Percentiles rank a stretch among this genome's conserved stretches.
These are phyloP conservation scores for Litoditis marina DNA, from an alignment of 2,888 invertebrate species.

Conservation along the genomic window DNA sequence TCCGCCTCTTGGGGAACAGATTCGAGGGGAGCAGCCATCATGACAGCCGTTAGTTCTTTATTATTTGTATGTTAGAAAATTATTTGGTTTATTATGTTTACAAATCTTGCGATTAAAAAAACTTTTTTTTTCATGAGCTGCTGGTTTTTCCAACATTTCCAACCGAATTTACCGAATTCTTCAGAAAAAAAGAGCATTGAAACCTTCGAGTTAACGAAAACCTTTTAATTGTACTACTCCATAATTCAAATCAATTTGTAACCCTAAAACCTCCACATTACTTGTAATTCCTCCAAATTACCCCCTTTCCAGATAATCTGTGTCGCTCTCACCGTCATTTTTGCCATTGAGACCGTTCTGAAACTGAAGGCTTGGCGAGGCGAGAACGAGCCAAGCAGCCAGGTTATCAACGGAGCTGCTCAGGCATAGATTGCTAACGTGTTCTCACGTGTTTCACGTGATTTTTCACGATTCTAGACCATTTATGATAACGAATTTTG, in stretches of 20 bases:
- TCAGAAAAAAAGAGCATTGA: too few relatives aligned
- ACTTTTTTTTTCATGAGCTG: slow-evolving; percentile 44
- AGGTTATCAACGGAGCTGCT: slow-evolving; percentile 10
- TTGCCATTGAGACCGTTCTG: slow-evolving; percentile 57
- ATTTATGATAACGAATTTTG: too few relatives aligned
- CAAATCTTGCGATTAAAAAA: neutral
- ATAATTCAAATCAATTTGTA: too few relatives aligned
- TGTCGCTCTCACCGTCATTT: slow-evolving; percentile 56
- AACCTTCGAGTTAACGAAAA: too few relatives aligned
- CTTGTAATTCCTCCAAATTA: too few relatives aligned
- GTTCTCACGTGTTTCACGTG: too few relatives aligned
- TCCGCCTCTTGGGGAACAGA: slow-evolving; percentile 58
- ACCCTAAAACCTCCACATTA: too few relatives aligned
- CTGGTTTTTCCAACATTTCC: slow-evolving; percentile 51
- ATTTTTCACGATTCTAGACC: too few relatives aligned
- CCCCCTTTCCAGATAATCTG: slow-evolving; percentile 52
- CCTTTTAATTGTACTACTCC: too few relatives aligned
- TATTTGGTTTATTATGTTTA: too few relatives aligned
- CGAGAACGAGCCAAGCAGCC: slow-evolving; percentile 45
- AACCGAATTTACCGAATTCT: too few relatives aligned
- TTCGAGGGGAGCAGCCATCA: slow-evolving; percentile 58
- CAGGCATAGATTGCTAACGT: neutral
- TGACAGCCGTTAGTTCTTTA: slow-evolving; percentile 49
- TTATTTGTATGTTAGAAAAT: too few relatives aligned
- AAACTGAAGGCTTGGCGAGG: slow-evolving; percentile 60